phyloP scores from a whole-genome alignment of 1,140 invertebrate genomes.

The Spodoptera litura region DNA sequence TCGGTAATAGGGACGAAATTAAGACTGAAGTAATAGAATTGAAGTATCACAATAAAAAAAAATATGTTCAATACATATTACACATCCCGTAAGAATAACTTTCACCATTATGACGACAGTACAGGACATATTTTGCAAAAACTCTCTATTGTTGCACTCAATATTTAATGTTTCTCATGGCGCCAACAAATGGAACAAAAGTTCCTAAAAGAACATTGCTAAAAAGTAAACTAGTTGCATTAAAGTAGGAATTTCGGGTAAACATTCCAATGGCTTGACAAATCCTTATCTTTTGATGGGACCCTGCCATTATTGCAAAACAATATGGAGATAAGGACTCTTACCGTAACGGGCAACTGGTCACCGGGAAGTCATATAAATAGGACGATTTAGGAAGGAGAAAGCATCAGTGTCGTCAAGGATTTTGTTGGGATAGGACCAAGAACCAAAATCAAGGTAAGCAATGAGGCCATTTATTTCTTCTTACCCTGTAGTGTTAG shows the following conservation, averaged over 20 bases:
- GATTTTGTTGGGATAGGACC: conserved; percentile 4
- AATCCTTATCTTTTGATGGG: conserved; percentile 64
- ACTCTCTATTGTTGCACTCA: neutral
- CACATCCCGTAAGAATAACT: no score
- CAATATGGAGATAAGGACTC: conserved; percentile 66
- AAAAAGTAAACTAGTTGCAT: conserved; percentile 12
- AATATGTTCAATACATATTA: no score
- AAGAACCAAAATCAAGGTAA: conserved; percentile 20
- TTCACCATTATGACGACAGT: neutral
- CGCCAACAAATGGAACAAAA: neutral
- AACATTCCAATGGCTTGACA: conserved; percentile 72
- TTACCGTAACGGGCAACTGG: conserved; percentile 47
- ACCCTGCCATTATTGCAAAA: conserved; percentile 67
- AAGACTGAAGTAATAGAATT: no score
- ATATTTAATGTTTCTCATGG: neutral
- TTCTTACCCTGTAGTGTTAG: no score
- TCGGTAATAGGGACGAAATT: no score
- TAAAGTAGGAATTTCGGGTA: conserved; percentile 34
- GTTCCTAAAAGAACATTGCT: conserved; percentile 5
- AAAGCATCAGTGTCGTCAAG: conserved; percentile 57
- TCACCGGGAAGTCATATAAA: conserved; percentile 63
- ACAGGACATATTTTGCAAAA: neutral
- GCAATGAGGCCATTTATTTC: neutral
- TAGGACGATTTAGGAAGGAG: conserved; percentile 51
- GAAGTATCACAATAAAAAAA: no score